These are phyloP conservation scores for Fregetta grallaria DNA, from an alignment of 2,113 vertebrate genomes.

Conservation along the genomic window DNA sequence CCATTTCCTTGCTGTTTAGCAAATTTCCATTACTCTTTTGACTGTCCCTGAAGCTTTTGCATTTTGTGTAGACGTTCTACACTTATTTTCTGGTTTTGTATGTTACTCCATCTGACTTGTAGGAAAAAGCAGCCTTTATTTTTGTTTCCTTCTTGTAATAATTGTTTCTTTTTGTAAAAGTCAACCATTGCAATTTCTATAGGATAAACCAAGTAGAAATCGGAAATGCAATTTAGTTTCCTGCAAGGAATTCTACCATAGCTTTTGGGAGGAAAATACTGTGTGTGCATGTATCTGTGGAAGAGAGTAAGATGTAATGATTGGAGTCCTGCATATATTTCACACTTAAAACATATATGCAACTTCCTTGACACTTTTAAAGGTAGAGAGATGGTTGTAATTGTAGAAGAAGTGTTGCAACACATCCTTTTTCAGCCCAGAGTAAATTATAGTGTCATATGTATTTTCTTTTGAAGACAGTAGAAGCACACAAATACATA, in stretches of 20 bases:
- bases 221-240: neutral
- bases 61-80: neutral
- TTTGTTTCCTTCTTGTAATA: neutral
- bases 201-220: neutral
- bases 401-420: neutral
- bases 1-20: neutral
- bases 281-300: neutral
- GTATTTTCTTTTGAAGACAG: neutral
- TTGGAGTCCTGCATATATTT: neutral
- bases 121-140: constrained; percentile 1
- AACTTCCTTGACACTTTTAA: neutral
- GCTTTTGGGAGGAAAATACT: neutral
- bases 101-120: neutral
- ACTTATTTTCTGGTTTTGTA: neutral
- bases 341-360: neutral
- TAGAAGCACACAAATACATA: neutral
- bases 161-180: neutral
- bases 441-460: neutral
- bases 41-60: neutral
- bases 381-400: neutral
- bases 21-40: neutral
- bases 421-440: neutral
- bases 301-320: neutral
- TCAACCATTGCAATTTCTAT: neutral
- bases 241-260: neutral